These are phyloP conservation scores for Tiliacea aurago DNA, from an alignment of 2,888 invertebrate genomes.

Conservation along the genomic window DNA sequence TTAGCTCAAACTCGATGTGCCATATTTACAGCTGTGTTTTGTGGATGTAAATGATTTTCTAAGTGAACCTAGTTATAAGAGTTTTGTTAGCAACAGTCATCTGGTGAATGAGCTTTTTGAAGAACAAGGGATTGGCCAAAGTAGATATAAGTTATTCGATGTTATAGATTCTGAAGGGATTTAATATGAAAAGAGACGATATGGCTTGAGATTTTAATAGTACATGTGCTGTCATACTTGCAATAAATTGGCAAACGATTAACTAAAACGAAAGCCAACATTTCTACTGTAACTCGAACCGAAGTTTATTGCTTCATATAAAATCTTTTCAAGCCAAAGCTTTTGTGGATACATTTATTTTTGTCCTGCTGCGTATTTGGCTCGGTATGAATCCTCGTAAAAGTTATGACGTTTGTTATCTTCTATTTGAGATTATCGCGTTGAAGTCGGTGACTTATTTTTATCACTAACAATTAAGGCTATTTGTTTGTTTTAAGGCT, in stretches of 20 bases:
- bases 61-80: neutral
- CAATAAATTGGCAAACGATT: slow-evolving; percentile 14
- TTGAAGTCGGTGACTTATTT: slow-evolving; percentile 37
- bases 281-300: slow-evolving; percentile 28
- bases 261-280: slow-evolving; percentile 29
- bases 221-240: neutral
- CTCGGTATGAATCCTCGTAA: slow-evolving; percentile 46
- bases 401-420: slow-evolving; percentile 50
- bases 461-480: slow-evolving; percentile 16
- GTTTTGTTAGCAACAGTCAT: neutral
- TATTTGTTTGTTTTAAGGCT: neutral
- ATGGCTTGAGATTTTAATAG: neutral
- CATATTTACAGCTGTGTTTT: neutral
- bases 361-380: slow-evolving; percentile 47
- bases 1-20: no score
- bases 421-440: slow-evolving; percentile 45
- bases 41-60: neutral
- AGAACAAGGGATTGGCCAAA: no score
- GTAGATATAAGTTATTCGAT: neutral
- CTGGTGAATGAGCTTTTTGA: neutral
- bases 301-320: slow-evolving; percentile 28
- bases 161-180: neutral
- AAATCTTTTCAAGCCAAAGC: slow-evolving; percentile 42
- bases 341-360: slow-evolving; percentile 52
- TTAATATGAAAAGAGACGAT: neutral